These are phyloP conservation scores for Excalfactoria chinensis DNA, from an alignment of 2,113 vertebrate genomes.

Conservation along the genomic window DNA sequence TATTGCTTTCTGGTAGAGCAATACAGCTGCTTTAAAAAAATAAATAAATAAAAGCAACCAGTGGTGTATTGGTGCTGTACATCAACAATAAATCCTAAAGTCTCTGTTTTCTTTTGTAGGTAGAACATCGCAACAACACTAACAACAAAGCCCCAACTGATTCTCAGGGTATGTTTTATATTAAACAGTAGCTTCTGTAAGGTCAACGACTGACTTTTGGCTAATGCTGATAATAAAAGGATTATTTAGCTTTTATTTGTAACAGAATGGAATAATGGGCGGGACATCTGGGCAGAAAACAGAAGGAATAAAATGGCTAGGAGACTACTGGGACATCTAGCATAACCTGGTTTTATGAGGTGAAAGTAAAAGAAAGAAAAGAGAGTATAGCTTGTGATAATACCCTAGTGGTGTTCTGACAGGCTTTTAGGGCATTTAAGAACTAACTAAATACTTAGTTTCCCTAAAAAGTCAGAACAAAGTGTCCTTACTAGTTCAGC, in stretches of 20 bases:
- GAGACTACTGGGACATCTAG: not conserved
- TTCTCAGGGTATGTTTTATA: slow-evolving; percentile 43
- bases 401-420: not conserved
- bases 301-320: not conserved
- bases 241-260: not conserved
- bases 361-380: not conserved
- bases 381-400: not conserved
- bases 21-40: not conserved
- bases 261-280: not conserved
- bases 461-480: not conserved
- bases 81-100: not conserved
- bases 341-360: not conserved
- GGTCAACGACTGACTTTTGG: not conserved
- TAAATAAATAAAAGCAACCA: no score
- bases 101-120: slow-evolving; percentile 53
- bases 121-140: slow-evolving; percentile 40
- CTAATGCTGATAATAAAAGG: not conserved
- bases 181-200: not conserved
- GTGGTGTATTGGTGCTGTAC: not conserved
- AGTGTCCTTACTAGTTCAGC: not conserved
- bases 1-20: not conserved
- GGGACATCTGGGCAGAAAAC: not conserved
- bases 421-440: not conserved
- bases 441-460: not conserved
- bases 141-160: not conserved